Percentiles rank a stretch among this genome's conserved stretches.
Evolutionary conservation across 2,888 invertebrate species (phyloP).

Genomic region (Cephus spinipes): DNA sequence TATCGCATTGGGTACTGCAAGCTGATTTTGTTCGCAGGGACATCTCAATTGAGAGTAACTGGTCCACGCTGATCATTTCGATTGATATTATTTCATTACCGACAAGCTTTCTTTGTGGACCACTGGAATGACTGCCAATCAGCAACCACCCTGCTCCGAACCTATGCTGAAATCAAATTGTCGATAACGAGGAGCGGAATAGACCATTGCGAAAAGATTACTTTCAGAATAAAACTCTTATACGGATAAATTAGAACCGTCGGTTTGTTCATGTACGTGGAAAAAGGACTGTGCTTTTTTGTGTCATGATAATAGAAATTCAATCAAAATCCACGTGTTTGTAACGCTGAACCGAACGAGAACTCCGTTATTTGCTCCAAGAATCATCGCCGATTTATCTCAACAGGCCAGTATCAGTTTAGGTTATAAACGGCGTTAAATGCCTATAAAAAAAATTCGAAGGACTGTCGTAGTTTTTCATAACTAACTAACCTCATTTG

Average conservation of each 20-base stretch:
- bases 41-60: neutral
- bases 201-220: neutral
- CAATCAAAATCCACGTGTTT: neutral
- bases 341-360: neutral
- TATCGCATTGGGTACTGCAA: neutral
- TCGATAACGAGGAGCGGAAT: neutral
- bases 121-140: neutral
- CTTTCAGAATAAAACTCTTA: neutral
- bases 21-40: neutral
- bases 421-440: neutral
- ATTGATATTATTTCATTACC: neutral
- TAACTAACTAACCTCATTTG: neutral
- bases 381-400: neutral
- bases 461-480: neutral
- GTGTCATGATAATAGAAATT: neutral
- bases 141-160: neutral
- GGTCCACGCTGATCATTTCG: neutral
- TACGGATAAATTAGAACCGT: neutral
- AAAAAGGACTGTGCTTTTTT: neutral
- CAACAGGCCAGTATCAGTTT: neutral
- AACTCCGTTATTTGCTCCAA: neutral
- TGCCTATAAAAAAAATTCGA: neutral
- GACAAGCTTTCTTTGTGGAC: neutral
- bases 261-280: neutral
- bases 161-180: neutral